A percentile compares a stretch with the other conserved stretches of the same genome.
Conservation (phyloP, 2,113 vertebrate species). For the Tor tambroides region DNA sequence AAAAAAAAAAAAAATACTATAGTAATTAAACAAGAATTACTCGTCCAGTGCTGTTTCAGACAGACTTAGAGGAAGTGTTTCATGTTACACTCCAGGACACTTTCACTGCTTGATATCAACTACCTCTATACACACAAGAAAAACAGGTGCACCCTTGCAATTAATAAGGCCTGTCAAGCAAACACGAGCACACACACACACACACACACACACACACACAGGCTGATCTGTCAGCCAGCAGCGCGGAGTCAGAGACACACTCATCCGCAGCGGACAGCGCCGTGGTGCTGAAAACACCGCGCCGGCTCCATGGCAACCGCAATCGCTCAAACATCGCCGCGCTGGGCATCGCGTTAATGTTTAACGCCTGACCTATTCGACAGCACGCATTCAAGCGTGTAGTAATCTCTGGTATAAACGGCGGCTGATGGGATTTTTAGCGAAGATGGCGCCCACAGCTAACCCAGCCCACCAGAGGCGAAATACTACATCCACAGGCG, state of each 20-base stretch:
- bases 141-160: neutral
- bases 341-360: neutral
- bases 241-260: constrained; percentile 9
- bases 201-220: neutral
- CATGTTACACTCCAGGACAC: neutral
- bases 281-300: constrained; percentile 71
- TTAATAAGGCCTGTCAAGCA: neutral
- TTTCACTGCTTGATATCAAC: neutral
- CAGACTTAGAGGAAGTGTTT: neutral
- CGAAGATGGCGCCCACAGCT: constrained; percentile 83
- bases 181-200: neutral
- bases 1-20: too few relatives aligned
- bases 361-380: constrained; percentile 33
- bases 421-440: constrained; percentile 54
- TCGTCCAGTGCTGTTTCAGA: neutral
- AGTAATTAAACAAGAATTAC: too few relatives aligned
- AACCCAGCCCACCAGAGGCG: constrained; percentile 72
- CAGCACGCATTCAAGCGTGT: constrained; percentile 31
- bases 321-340: neutral
- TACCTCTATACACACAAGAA: neutral
- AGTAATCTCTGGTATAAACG: constrained; percentile 46
- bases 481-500: neutral
- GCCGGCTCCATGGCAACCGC: constrained; percentile 1
- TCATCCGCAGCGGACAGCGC: constrained; percentile 70
- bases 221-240: neutral